Base-by-base conservation (phyloP, 2,797 vertebrate genomes). In the Borostomias antarcticus region DNA sequence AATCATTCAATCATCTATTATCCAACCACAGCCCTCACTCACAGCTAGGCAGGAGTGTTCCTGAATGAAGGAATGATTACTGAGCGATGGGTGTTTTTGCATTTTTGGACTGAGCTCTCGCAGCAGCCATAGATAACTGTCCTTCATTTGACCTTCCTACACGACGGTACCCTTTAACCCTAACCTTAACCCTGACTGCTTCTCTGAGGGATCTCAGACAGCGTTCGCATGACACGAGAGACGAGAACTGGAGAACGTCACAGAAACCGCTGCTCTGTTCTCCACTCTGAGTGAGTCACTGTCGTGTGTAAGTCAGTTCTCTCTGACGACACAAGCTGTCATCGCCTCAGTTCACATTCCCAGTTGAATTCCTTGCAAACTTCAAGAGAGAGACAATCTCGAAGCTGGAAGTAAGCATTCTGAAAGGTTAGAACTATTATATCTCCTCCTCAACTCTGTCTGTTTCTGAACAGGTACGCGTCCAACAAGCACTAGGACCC, bases 281-380 rank as follows among this genome's bases (percentile, higher is more conserved):
- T 81, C 63, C 51, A 76, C 13, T 71, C 68, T 21, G 17, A 66
- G 64, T 81, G 83, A 84, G 61, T 86, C 82, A 52, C 80, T 75
- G 64, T 70, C 81, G 74, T 69, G 54, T 79, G 76, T 3, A 68
- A 76, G 81, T 75, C 32, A 6, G 37, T 47, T 62, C 51, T 69
- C 70, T 82, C 74, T 68, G 69, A 83, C 74, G 65, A 84, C 60
- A 78, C 64, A 74, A 73, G 75, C 60, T 82, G 82, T 78, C 66
- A 76, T 80, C 82, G 75, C 64, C 58, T 74, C 64, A 68, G 61
- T 33, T 62, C 66, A 82, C 64, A 84, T 82, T 84, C 78, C 83
- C 82, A 78, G 59, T 72, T 83, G 82, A 85, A 75, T 75, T 66
- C 58, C 58, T 29, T 33, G 47, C 25, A 75, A 75, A 68, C 48